Conservation (phyloP, 2,888 invertebrate species). For the Callyntrura guangdongensis region DNA sequence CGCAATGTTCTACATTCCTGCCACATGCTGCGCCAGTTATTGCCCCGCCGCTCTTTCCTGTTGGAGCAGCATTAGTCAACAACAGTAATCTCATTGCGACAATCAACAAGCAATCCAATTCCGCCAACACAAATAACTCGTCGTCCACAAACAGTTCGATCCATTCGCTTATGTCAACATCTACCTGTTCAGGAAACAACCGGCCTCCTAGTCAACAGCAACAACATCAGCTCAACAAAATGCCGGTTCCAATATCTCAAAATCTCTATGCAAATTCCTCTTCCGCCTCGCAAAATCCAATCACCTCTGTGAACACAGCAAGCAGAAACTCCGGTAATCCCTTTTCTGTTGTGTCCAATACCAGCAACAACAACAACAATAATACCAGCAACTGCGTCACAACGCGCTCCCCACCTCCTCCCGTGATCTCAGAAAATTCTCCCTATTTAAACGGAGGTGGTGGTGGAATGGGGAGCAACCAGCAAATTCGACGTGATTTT, state of each 20-base stretch:
- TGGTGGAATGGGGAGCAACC: slow-evolving; percentile 24
- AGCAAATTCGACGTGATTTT: slow-evolving; percentile 56
- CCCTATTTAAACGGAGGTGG: slow-evolving; percentile 50
- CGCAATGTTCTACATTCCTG: slow-evolving; percentile 72
- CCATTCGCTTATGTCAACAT: slow-evolving; percentile 81
- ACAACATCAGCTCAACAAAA: slow-evolving; percentile 66
- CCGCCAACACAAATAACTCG: slow-evolving; percentile 56
- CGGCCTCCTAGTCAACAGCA: slow-evolving; percentile 67
- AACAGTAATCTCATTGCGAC: slow-evolving; percentile 64
- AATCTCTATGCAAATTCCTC: slow-evolving; percentile 69
- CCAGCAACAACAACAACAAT: slow-evolving; percentile 23
- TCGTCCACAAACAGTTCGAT: slow-evolving; percentile 70
- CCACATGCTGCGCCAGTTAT: slow-evolving; percentile 48
- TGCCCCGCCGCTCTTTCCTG: slow-evolving; percentile 33
- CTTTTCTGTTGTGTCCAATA: slow-evolving; percentile 40
- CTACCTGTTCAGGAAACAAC: slow-evolving; percentile 67
- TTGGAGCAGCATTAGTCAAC: slow-evolving; percentile 43
- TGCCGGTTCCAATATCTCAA: slow-evolving; percentile 45
- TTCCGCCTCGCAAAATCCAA: slow-evolving; percentile 52
- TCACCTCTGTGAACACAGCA: slow-evolving; percentile 1
- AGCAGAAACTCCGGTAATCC: slow-evolving; percentile 72
- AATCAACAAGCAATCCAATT: slow-evolving; percentile 74
- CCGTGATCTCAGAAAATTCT: slow-evolving; percentile 66
- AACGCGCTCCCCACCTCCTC: slow-evolving; percentile 65
- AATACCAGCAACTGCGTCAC: slow-evolving; percentile 41